Percentiles rank a stretch among this genome's conserved stretches.
These are phyloP conservation scores for Gymnopithys bicolor DNA, from an alignment of 2,797 vertebrate genomes.

Conservation along the genomic window DNA sequence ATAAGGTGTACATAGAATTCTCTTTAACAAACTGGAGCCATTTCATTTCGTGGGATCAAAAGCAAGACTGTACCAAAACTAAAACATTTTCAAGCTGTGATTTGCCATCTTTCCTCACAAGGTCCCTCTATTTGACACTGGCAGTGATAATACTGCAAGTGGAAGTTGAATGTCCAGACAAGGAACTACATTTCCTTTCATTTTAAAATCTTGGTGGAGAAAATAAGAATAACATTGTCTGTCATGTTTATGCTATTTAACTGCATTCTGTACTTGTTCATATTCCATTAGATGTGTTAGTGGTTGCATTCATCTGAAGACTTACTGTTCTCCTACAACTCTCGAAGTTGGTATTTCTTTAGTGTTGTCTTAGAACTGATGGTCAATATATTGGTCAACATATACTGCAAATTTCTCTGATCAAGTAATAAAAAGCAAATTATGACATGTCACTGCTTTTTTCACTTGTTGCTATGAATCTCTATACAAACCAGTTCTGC, in stretches of 20 bases:
- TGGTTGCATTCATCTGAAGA: background rate
- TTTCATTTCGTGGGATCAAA: background rate
- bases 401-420: background rate
- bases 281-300: background rate
- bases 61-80: background rate
- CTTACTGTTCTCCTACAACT: background rate
- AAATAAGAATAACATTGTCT: background rate
- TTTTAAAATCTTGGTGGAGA: background rate
- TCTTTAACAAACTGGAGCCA: background rate
- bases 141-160: background rate
- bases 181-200: background rate
- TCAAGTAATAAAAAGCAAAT: background rate
- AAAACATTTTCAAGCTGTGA: background rate
- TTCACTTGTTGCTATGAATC: background rate
- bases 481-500: constrained; percentile 87
- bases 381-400: background rate
- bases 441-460: background rate
- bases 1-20: background rate
- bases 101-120: background rate
- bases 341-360: background rate
- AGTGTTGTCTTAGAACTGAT: background rate
- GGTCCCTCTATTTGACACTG: background rate
- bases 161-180: background rate
- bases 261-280: background rate
- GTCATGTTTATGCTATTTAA: background rate